Percentiles rank a stretch among this genome's conserved stretches.
phyloP scores from a whole-genome alignment of 2,797 vertebrate genomes.

The Poeciliopsis turneri region DNA sequence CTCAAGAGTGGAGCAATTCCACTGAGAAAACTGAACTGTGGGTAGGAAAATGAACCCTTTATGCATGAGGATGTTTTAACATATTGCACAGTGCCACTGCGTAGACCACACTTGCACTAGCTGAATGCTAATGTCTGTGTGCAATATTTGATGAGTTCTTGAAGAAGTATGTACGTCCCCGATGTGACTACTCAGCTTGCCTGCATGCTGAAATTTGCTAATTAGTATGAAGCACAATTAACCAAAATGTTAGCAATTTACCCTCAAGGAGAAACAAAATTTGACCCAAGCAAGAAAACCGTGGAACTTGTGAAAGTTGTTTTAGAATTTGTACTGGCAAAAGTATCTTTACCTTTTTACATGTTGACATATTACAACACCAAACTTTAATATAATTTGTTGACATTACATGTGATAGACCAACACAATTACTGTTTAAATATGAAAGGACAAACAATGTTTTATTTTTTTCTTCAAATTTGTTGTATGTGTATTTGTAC shows the following conservation, averaged over 20 bases:
- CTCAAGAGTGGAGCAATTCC: slow-evolving; percentile 22
- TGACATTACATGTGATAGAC: not conserved
- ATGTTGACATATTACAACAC: not conserved
- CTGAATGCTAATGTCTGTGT: slow-evolving; percentile 3
- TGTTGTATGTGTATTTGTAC: not conserved
- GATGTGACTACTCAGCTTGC: not conserved
- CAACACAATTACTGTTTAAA: not conserved
- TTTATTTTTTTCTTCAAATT: not conserved
- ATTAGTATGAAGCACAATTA: slow-evolving; percentile 1
- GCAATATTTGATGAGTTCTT: not conserved
- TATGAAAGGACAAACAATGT: not conserved
- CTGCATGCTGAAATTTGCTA: slow-evolving; percentile 6
- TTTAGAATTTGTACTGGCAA: slow-evolving; percentile 4
- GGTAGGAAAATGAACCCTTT: slow-evolving; percentile 17
- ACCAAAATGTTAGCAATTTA: slow-evolving; percentile 11
- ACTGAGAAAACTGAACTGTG: slow-evolving; percentile 13
- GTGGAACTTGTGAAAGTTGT: not conserved
- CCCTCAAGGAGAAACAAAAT: not conserved
- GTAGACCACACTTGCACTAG: not conserved
- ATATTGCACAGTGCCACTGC: slow-evolving; percentile 11
- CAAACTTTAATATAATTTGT: not conserved
- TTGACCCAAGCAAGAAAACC: slow-evolving; percentile 3
- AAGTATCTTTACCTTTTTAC: not conserved
- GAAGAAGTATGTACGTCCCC: not conserved
- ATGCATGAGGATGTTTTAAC: slow-evolving; percentile 12